Conservation (phyloP, 1,140 invertebrate genomes). For the Camponotus pennsylvanicus region DNA sequence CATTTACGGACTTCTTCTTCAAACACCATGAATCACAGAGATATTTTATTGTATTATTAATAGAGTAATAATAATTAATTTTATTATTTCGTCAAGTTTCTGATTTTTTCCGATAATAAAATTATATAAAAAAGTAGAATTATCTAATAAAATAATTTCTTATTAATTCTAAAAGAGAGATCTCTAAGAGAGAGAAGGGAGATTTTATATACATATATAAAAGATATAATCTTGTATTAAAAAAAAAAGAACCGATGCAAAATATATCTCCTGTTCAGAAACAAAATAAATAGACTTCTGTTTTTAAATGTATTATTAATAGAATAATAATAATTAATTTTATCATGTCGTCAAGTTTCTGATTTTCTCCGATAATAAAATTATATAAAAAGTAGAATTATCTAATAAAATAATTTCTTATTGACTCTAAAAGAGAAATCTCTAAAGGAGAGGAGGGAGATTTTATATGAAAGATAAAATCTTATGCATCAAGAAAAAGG, state of each 20-base stretch:
- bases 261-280: not conserved
- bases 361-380: not conserved
- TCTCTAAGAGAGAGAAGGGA: no score
- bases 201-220: not conserved
- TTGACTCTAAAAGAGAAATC: no score
- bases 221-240: not conserved
- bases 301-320: not conserved
- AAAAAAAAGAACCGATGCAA: not conserved
- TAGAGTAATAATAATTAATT: not conserved
- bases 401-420: not conserved
- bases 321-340: not conserved
- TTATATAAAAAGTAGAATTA: not conserved
- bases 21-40: not conserved
- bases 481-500: not conserved
- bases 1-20: not conserved
- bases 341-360: not conserved
- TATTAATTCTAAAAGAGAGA: no score
- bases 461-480: not conserved
- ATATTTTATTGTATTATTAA: not conserved
- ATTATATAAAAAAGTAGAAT: not conserved
- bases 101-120: not conserved
- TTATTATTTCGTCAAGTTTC: not conserved
- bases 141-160: not conserved
- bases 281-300: not conserved
- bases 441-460: no score